phyloP scores from a whole-genome alignment of 2,113 vertebrate genomes.

The Lynx canadensis region DNA sequence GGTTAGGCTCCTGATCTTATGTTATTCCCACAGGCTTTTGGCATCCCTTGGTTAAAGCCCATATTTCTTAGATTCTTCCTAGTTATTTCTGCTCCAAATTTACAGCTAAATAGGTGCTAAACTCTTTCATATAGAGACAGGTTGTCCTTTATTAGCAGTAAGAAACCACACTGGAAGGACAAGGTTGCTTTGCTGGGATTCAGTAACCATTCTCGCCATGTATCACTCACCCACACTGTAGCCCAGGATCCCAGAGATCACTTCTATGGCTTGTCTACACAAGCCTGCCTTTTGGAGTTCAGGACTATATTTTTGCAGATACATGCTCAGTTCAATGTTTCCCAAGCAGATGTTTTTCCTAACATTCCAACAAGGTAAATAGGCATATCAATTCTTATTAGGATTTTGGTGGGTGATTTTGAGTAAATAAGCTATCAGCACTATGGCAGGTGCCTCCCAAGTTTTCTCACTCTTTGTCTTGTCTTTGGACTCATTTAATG shows the following conservation, averaged over 20 bases:
- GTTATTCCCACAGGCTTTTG: constrained; percentile 70
- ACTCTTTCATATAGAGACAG: neutral
- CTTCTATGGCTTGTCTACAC: neutral
- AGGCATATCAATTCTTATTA: neutral
- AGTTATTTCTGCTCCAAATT: constrained; percentile 63
- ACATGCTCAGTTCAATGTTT: neutral
- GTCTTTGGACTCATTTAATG: neutral
- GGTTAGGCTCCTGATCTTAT: constrained; percentile 37
- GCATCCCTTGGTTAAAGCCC: constrained; percentile 61
- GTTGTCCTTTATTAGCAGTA: neutral
- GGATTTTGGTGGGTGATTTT: constrained; percentile 14
- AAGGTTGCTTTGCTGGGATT: neutral
- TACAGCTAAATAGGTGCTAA: constrained; percentile 49
- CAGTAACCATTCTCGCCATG: neutral
- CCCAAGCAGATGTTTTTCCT: constrained; percentile 9
- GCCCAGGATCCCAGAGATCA: neutral
- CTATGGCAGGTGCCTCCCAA: neutral
- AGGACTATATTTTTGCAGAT: neutral
- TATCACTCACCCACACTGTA: neutral
- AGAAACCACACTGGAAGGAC: neutral
- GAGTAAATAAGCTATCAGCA: neutral
- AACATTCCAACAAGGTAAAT: neutral
- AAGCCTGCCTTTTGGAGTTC: neutral
- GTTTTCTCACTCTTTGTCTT: neutral
- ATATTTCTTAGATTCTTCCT: constrained; percentile 46